Evolutionary conservation across 2,113 vertebrate genomes (phyloP).

Genomic region (Dipodomys spectabilis): DNA sequence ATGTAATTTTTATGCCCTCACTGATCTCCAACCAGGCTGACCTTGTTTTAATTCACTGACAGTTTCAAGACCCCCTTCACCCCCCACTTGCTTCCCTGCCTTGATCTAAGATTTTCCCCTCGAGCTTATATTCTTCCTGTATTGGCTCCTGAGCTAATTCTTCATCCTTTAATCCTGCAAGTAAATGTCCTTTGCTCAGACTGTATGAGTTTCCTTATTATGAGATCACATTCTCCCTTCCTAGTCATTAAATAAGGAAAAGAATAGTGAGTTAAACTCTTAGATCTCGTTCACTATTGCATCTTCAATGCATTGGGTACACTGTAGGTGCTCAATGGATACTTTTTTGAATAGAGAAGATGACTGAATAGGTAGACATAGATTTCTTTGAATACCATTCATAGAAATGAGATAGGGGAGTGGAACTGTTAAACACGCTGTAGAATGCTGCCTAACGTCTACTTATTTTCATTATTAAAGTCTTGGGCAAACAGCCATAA

Average conservation of each 20-base stretch:
- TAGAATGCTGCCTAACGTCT: background rate
- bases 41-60: background rate
- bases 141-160: background rate
- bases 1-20: background rate
- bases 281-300: too few species aligned
- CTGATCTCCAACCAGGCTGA: too few species aligned
- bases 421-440: background rate
- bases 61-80: too few species aligned
- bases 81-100: background rate
- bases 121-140: background rate
- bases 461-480: slow-evolving; percentile 23
- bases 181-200: background rate
- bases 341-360: background rate
- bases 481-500: background rate
- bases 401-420: background rate
- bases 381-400: background rate
- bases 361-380: background rate
- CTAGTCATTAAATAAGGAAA: background rate
- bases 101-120: background rate
- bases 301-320: fast-evolving
- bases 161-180: background rate
- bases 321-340: fast-evolving
- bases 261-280: background rate
- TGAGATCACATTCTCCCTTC: background rate
- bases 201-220: background rate